phyloP scores from a whole-genome alignment of 30 jellyfish, hydroid and myxozoan species.

The Hydractinia echinata region DNA sequence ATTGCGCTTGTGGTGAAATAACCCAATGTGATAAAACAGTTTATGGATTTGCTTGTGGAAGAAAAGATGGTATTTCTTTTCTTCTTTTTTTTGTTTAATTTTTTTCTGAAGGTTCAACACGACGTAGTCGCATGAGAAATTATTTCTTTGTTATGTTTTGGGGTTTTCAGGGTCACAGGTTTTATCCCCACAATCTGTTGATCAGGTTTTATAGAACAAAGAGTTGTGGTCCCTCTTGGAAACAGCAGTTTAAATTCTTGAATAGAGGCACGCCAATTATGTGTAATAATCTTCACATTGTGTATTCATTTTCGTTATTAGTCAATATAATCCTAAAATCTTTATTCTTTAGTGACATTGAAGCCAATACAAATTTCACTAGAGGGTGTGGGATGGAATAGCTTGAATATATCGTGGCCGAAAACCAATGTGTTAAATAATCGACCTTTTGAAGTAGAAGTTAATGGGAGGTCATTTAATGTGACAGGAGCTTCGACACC shows the following conservation, averaged over 20 bases:
- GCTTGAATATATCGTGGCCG: not conserved
- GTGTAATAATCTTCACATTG: too few relatives aligned
- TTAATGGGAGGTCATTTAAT: not conserved
- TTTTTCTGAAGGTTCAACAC: too few relatives aligned
- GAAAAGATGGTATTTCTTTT: not conserved
- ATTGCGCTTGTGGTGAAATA: slow-evolving; percentile 2
- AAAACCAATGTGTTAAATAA: not conserved
- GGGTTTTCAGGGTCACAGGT: too few relatives aligned
- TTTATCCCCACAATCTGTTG: too few relatives aligned
- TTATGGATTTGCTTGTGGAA: not conserved
- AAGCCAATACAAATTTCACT: not conserved
- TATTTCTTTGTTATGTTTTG: too few relatives aligned
- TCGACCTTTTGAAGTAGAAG: not conserved
- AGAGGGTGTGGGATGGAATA: not conserved
- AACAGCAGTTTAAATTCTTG: too few relatives aligned
- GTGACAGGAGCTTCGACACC: not conserved
- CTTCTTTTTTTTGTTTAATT: not conserved
- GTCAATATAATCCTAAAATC: too few relatives aligned
- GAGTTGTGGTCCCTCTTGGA: too few relatives aligned
- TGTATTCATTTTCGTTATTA: too few relatives aligned
- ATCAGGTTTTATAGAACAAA: too few relatives aligned
- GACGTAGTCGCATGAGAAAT: too few relatives aligned
- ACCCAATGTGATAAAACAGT: not conserved
- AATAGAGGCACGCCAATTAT: too few relatives aligned
- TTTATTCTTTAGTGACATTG: not conserved